Evolutionary conservation across 2,888 invertebrate species (phyloP).

Genomic region (Hoplodrina ambigua): DNA sequence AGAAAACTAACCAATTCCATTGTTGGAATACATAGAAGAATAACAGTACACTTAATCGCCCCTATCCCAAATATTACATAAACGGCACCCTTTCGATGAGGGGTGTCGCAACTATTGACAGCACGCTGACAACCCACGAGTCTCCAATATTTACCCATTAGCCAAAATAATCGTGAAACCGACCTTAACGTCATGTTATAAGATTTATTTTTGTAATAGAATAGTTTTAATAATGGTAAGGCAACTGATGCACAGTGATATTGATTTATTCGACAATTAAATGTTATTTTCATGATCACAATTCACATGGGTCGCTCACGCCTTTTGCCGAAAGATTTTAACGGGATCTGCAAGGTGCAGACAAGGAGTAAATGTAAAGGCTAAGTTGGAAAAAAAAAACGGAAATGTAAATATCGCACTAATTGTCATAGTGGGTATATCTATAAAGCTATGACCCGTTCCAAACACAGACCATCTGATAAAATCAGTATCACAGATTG

Average conservation of each 20-base stretch:
- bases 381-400: no score
- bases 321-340: conserved; percentile 2
- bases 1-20: not conserved
- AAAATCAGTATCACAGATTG: no score
- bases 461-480: no score
- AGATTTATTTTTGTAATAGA: conserved; percentile 5
- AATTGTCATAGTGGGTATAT: no score
- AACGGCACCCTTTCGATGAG: conserved; percentile 24
- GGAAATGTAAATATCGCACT: no score
- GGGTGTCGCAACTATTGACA: conserved; percentile 55
- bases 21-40: conserved; percentile 3
- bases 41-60: conserved; percentile 24
- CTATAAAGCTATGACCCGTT: no score
- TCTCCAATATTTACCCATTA: conserved; percentile 20
- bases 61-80: conserved; percentile 47
- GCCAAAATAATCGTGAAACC: not conserved
- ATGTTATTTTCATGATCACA: conserved; percentile 21
- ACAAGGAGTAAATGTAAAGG: no score
- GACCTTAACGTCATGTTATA: rapidly evolving
- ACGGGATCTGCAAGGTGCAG: conserved; percentile 39
- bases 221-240: not conserved
- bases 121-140: conserved; percentile 24
- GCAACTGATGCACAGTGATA: conserved; percentile 42
- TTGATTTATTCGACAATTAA: conserved; percentile 39
- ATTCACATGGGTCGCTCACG: conserved; percentile 7